Percentiles rank a stretch among this genome's conserved stretches.
Conservation (phyloP, 2,113 vertebrate species). For the Dromiciops gliroides region DNA sequence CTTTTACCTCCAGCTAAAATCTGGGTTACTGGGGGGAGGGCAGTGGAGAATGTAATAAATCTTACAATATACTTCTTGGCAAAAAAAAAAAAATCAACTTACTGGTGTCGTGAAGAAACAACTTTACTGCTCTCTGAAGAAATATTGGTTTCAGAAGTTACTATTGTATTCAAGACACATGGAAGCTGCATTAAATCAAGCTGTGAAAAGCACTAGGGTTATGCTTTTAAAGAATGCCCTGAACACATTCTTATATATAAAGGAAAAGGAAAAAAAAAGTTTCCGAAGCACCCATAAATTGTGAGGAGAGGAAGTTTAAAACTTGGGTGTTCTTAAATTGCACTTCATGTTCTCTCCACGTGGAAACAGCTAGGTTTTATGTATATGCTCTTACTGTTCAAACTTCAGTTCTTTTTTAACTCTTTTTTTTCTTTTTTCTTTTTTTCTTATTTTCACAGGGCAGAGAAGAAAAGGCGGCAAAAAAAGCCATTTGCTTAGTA, state of each 20-base stretch:
- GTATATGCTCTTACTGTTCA: conserved; percentile 79
- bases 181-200: conserved; percentile 85
- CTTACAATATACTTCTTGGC: conserved; percentile 85
- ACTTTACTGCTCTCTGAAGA: conserved; percentile 84
- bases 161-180: conserved; percentile 83
- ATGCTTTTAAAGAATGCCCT: conserved; percentile 76
- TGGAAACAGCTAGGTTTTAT: conserved; percentile 82
- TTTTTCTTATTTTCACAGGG: conserved; percentile 76
- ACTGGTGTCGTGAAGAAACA: conserved; percentile 86
- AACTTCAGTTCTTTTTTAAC: conserved; percentile 74
- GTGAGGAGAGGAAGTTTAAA: conserved; percentile 83
- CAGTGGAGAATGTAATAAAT: conserved; percentile 83
- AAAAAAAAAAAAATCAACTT: conserved; percentile 79
- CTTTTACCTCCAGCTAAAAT: conserved; percentile 84
- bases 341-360: conserved; percentile 75
- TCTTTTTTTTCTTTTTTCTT: conserved; percentile 42
- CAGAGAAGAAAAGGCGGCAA: conserved; percentile 68
- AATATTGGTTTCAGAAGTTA: conserved; percentile 84
- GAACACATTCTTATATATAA: conserved; percentile 78
- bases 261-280: conserved; percentile 62
- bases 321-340: conserved; percentile 83
- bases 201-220: conserved; percentile 80
- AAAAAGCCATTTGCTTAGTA: conserved; percentile 67
- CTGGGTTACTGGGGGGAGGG: conserved; percentile 84
- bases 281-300: conserved; percentile 83